Conservation (phyloP, 2,888 invertebrate species). For the Folsomia candida region DNA sequence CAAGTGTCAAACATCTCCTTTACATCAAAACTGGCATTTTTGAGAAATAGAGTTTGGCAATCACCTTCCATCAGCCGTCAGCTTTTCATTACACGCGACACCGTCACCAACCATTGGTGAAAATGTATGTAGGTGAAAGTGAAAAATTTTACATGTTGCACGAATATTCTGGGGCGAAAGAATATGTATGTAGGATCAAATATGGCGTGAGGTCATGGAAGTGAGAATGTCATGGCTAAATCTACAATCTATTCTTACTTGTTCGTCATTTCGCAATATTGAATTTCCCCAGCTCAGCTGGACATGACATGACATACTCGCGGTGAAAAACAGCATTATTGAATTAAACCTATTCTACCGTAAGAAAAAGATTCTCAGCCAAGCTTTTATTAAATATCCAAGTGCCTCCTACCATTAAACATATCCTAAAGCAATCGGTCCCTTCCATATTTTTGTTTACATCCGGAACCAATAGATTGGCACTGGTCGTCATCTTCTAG, state of each 20-base stretch:
- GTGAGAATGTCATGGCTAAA: background rate
- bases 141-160: background rate
- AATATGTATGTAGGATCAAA: background rate
- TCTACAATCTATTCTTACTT: background rate
- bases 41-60: too few species aligned
- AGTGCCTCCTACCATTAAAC: too few species aligned
- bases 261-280: background rate
- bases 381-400: background rate
- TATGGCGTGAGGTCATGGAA: background rate
- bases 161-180: background rate
- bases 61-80: too few species aligned
- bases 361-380: too few species aligned
- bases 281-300: background rate
- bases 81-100: too few species aligned
- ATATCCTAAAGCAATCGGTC: slow-evolving; percentile 14
- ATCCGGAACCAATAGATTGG: background rate
- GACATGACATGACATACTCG: background rate
- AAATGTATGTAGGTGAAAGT: background rate
- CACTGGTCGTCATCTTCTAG: background rate
- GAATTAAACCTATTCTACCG: background rate
- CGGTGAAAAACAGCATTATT: background rate
- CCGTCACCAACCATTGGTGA: too few species aligned
- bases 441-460: slow-evolving; percentile 6
- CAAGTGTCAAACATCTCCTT: background rate
- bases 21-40: background rate